Evolutionary conservation across 35 echinoderm and acorn worm genomes (phyloP), one percentile per base, ranked within the genome.

Genomic region (Stichopus chloronotus): DNA sequence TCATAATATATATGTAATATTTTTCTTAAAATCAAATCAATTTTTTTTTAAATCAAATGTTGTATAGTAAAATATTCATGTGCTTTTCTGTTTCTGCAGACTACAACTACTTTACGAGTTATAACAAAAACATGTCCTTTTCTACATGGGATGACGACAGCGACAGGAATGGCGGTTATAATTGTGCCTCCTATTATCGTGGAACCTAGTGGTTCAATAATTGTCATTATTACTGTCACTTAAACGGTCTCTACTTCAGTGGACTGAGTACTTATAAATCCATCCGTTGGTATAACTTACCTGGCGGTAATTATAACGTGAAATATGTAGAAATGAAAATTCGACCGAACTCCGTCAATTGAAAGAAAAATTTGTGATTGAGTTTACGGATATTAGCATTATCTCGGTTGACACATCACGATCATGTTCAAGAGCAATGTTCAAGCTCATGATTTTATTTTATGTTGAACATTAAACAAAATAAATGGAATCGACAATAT

Each of bases 161-260:
- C 17, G 69, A 74, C 17, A 74, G 22, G 19, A 16, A n/a, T 61
- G 58, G 30, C 3, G 30, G 92, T 6, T 78, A 52, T 14, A 93
- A 93, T 53, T 97, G 96, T 61, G 96, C 96, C 8, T 77, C 63
- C 14, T 56, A n/a, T 43, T 94, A 95, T 78, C 82, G 88, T 57
- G 96, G 96, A 6, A 94, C 94, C 4, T 98, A 92, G 94, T 98
- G 96, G 96, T 98, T 79, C 85, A 92, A 90, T 24, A 52, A 52
- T 5, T 98, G 96, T 52, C 16, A 63, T 63, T 76, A 92, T 52
- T 19, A 84, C 54, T 82, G 69, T 58, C 93, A 94, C 58, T 84
- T 98, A 4, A 98, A 95, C 69, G 96, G 94, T 9, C 69, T 92
- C 57, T 97, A 97, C 69, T 9, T 93, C 5, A 65, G 58, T 16